A percentile compares a stretch with the other conserved stretches of the same genome.
Conservation (phyloP, 2,113 vertebrate species). For the Cariama cristata region DNA sequence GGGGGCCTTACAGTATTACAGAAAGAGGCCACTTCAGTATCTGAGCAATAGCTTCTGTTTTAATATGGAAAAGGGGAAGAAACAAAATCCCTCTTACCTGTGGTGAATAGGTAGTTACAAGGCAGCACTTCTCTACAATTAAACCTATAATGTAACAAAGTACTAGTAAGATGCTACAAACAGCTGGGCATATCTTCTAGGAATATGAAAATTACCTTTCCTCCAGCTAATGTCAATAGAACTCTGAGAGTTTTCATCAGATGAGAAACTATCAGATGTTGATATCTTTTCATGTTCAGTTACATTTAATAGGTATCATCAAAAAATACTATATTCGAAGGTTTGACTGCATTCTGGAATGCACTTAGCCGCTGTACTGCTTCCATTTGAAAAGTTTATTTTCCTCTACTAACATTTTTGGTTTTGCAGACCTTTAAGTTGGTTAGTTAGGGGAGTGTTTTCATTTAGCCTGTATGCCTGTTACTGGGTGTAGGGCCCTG, state of each 20-base stretch:
- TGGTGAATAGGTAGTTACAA: background rate
- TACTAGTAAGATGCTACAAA: background rate
- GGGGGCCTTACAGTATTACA: background rate
- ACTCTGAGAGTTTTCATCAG: background rate
- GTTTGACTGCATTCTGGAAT: background rate
- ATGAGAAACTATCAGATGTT: background rate
- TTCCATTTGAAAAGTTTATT: background rate
- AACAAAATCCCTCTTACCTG: background rate
- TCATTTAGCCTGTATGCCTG: background rate
- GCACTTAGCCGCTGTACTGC: background rate
- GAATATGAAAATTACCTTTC: background rate
- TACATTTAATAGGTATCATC: background rate
- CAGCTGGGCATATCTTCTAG: background rate
- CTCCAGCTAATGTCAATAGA: background rate
- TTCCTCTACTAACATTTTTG: background rate
- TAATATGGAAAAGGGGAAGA: background rate
- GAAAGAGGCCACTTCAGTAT: background rate
- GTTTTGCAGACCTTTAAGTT: background rate
- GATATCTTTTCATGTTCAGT: background rate
- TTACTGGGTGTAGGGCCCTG: background rate
- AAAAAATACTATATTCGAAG: background rate
- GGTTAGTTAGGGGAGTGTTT: background rate
- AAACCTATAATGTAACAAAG: background rate
- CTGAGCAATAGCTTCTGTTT: constrained; percentile 17
- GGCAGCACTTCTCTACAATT: background rate